Evolutionary conservation across 53 echinoderm and acorn worm species (phyloP).

Genomic region (Pentamera pediparva): DNA sequence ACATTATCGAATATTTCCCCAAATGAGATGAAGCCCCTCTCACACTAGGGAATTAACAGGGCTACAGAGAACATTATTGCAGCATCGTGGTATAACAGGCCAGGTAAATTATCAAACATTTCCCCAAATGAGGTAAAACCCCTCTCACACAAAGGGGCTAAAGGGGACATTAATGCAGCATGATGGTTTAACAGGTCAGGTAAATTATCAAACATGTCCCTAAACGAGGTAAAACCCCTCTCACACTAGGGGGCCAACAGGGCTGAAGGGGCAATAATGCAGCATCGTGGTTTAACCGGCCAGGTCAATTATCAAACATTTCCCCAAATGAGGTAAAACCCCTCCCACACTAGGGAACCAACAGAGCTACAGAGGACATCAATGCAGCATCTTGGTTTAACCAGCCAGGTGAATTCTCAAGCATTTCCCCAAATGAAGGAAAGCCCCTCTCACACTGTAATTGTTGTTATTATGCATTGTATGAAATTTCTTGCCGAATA

Average conservation of each 20-base stretch:
- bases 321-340: background rate
- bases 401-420: too few species aligned
- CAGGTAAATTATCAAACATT: too few species aligned
- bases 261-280: conserved; percentile 88
- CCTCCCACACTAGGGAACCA: conserved; percentile 54
- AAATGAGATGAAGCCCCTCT: background rate
- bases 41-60: conserved; percentile 76
- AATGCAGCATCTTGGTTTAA: conserved; percentile 98
- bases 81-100: too few species aligned
- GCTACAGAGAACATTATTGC: conserved; percentile 84
- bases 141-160: too few species aligned
- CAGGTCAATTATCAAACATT: conserved; percentile 49
- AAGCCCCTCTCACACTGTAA: too few species aligned
- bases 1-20: background rate
- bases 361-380: conserved; percentile 80
- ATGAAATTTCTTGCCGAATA: too few species aligned
- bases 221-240: too few species aligned
- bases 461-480: too few species aligned
- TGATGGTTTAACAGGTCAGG: conserved; percentile 94
- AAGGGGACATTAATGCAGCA: too few species aligned
- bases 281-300: conserved; percentile 95
- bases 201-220: conserved; percentile 17
- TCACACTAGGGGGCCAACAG: conserved; percentile 59
- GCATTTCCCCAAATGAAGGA: too few species aligned
- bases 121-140: too few species aligned